These are phyloP conservation scores for Trimorus sp. DNA, from an alignment of 2,888 invertebrate genomes.

Conservation along the genomic window DNA sequence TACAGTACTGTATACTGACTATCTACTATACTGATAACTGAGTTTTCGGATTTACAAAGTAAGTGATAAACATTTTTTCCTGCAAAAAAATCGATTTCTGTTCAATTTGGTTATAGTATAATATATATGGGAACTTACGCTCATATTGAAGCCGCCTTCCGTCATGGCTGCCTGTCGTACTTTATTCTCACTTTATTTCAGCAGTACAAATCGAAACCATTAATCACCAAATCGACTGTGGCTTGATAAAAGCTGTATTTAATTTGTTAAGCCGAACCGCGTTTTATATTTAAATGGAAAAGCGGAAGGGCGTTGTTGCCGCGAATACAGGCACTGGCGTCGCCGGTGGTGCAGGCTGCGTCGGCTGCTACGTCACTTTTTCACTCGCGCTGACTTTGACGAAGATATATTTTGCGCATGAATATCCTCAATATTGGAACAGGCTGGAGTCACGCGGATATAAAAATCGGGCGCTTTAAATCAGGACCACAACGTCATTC, in stretches of 20 bases:
- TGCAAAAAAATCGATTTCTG: no score
- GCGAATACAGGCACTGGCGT: slow-evolving; percentile 47
- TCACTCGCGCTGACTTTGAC: slow-evolving; percentile 68
- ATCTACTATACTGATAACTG: no score
- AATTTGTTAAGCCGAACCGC: slow-evolving; percentile 59
- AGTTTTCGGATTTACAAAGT: no score
- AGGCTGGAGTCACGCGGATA: slow-evolving; percentile 54
- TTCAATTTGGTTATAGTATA: no score
- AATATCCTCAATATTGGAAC: slow-evolving; percentile 66
- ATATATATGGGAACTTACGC: no score
- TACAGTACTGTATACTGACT: no score
- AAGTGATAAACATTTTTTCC: no score
- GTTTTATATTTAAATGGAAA: slow-evolving; percentile 66
- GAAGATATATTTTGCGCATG: slow-evolving; percentile 68
- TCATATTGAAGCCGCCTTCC: slow-evolving; percentile 69
- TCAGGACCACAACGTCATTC: slow-evolving; percentile 62
- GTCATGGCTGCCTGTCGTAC: slow-evolving; percentile 60
- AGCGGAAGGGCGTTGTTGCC: slow-evolving; percentile 59
- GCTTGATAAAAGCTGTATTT: slow-evolving; percentile 67
- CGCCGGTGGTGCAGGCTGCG: slow-evolving; percentile 49
- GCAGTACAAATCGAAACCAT: slow-evolving; percentile 66
- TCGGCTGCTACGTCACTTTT: slow-evolving; percentile 67
- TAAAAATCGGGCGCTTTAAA: slow-evolving; percentile 52
- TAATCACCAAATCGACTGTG: slow-evolving; percentile 63
- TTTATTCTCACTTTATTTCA: slow-evolving; percentile 55